Evolutionary conservation across 2,113 vertebrate genomes (phyloP).

Genomic region (Daboia siamensis): DNA sequence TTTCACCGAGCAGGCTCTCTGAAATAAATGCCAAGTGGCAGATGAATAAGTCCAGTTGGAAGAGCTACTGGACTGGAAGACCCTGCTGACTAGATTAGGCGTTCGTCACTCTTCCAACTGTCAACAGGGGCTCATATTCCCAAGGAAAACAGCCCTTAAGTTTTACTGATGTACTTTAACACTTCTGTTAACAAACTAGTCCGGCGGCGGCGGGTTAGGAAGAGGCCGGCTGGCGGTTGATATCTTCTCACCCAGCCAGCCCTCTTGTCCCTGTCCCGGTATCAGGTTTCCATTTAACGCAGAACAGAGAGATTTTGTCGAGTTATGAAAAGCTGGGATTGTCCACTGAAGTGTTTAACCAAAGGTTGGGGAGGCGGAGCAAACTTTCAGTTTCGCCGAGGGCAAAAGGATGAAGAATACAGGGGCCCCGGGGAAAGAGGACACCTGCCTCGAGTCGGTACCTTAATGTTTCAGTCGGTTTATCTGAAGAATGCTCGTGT

Average conservation of each 20-base stretch:
- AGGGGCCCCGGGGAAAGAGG: neutral
- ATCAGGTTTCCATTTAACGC: too few species aligned
- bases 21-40: slow-evolving; percentile 83
- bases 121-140: slow-evolving; percentile 56
- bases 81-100: slow-evolving; percentile 81
- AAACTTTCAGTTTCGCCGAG: neutral
- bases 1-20: slow-evolving; percentile 73
- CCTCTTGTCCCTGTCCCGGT: neutral
- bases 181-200: slow-evolving; percentile 44
- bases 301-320: neutral
- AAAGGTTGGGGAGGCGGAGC: neutral
- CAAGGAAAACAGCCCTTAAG: slow-evolving; percentile 52
- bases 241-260: neutral
- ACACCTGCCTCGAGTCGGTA: neutral
- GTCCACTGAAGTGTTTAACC: neutral
- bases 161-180: slow-evolving; percentile 54
- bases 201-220: neutral
- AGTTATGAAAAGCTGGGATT: neutral
- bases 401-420: neutral
- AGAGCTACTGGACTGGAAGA: slow-evolving; percentile 86
- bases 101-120: slow-evolving; percentile 79
- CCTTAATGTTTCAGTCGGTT: neutral
- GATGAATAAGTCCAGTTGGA: slow-evolving; percentile 78
- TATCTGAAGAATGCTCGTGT: neutral
- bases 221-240: neutral